phyloP scores from a whole-genome alignment of 2,113 vertebrate species.

The Gnathonemus longibarbis region DNA sequence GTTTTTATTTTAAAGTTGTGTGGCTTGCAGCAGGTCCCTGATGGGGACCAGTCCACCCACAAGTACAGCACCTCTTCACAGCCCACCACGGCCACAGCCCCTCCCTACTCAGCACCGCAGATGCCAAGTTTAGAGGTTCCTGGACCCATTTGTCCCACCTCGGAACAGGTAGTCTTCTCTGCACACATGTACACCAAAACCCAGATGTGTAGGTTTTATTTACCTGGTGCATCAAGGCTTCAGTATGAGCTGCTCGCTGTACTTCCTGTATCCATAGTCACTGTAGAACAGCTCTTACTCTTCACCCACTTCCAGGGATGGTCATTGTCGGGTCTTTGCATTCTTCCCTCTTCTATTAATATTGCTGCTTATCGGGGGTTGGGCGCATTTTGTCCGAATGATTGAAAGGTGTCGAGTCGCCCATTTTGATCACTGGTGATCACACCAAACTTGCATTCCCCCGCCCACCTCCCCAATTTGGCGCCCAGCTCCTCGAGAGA shows the following conservation, averaged over 20 bases:
- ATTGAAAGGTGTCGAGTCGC: neutral
- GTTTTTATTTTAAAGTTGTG: slow-evolving; percentile 12
- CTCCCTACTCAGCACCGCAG: slow-evolving; percentile 62
- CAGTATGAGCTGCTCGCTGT: neutral
- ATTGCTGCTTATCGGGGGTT: neutral
- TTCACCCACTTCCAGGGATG: too few relatives aligned
- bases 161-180: slow-evolving; percentile 79
- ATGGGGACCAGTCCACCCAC: slow-evolving; percentile 75
- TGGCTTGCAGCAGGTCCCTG: slow-evolving; percentile 67
- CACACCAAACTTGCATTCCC: neutral
- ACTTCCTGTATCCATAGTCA: neutral
- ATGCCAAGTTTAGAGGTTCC: slow-evolving; percentile 66
- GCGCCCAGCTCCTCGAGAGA: neutral
- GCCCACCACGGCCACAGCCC: slow-evolving; percentile 51
- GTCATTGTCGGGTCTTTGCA: neutral
- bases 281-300: neutral
- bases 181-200: neutral
- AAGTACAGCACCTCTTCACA: slow-evolving; percentile 66
- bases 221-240: neutral
- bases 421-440: neutral
- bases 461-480: neutral
- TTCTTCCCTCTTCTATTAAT: neutral
- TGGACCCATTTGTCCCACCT: slow-evolving; percentile 81
- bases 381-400: neutral
- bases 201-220: neutral